Evolutionary conservation across 1,140 invertebrate species (phyloP), one percentile per base, ranked within the genome.

Genomic region (Drosophila watanabei): DNA sequence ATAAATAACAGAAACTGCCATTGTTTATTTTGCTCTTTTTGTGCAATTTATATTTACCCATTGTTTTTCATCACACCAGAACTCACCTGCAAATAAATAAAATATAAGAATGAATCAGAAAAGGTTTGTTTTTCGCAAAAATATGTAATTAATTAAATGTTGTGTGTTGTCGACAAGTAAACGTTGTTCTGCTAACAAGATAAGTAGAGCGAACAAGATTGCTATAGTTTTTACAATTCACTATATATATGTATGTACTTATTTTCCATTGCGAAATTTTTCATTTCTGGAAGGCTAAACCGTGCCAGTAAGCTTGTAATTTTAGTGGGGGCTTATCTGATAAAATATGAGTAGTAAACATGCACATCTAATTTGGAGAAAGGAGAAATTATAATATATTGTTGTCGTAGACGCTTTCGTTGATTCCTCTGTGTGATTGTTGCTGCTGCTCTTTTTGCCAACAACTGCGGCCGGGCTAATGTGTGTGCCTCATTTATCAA

Each of bases 261-360:
- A 10, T 2, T 46, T 46, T 46, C 20, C n/a, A 32, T 71, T 68
- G 39, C 20, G 5, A 24, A 49, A 68, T 48, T 71, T 71, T 69
- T 52, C 64, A 56, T 24, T 66, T 69, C n/a, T 20, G 7, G 16
- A 18, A 13, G 51, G 32, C 41, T 57, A 32, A 69, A 18, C 18
- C 37, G 37, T 14, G 18, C 37, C 35, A 39, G 54, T 48, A 49
- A 32, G 59, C 62, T 62, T 52, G 63, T 52, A 43, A 20, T 56
- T 76, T 35, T 43, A 48, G 32, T 28, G n/a, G 16, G 35, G 51
- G 41, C 75, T 79, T 79, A 79, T 79, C 75, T 63, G 71, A 87
- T 88, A 84, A 88, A 89, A 84, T 90, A 89, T 89, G 70, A 70
- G 79, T 88, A 60, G 59, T 79, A 65, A 86, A 86, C 86, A 89